Conservation (phyloP, 2,888 invertebrate genomes). For the Ophraella communa region DNA sequence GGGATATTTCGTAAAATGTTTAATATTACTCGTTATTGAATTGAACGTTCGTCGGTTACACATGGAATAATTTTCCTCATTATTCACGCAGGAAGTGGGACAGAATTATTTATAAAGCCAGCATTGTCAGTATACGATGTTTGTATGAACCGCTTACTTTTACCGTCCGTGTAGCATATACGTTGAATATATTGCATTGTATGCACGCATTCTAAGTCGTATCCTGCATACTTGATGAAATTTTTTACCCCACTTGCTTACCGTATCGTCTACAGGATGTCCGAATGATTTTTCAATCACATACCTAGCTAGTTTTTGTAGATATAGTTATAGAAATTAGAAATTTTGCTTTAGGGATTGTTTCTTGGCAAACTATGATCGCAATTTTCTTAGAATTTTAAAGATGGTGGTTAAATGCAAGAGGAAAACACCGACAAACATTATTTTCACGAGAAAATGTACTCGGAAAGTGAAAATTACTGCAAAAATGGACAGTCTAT, state of each 20-base stretch:
- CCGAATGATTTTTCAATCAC: neutral
- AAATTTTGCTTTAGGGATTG: no score
- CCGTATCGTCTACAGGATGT: conserved; percentile 7
- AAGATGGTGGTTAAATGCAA: no score
- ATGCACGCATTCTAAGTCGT: conserved; percentile 10
- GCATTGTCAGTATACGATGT: conserved; percentile 22
- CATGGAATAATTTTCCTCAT: conserved; percentile 46
- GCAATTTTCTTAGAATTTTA: no score
- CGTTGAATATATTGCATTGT: conserved; percentile 2
- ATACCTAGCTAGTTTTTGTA: no score
- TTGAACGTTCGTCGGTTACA: conserved; percentile 2
- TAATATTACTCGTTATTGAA: no score
- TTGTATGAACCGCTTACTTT: conserved; percentile 6
- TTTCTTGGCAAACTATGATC: no score
- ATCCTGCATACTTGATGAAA: conserved; percentile 38
- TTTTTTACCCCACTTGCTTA: conserved; percentile 20
- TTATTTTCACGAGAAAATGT: no score
- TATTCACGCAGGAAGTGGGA: conserved; percentile 49
- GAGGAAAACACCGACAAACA: no score
- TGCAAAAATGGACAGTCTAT: no score
- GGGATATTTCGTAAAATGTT: no score
- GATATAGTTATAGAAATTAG: no score
- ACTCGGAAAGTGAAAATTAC: no score
- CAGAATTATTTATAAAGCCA: conserved; percentile 46
- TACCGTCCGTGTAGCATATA: neutral